Base-by-base conservation (phyloP, 2,888 invertebrate genomes). In the Ophonus ardosiacus region DNA sequence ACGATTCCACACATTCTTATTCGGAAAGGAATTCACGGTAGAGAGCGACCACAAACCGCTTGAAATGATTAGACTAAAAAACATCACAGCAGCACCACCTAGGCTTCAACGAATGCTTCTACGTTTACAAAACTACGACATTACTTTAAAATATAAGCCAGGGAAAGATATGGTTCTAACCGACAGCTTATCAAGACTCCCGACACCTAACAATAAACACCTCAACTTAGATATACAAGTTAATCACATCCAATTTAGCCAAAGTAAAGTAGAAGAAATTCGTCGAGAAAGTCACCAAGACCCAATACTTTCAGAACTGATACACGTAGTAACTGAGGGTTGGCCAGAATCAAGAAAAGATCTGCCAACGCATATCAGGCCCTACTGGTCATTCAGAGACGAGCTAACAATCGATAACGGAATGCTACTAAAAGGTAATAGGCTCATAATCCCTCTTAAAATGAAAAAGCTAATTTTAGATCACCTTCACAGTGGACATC, bases 11-110 rank as follows among this genome's bases (percentile, higher is more conserved):
- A 86, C 87, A 51, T 88, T 87, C 80, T 24, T 88, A 17, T 87
- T 81, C 56, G 88, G 87, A 15, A 85, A 86, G 79, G 43, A 76
- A 43, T 79, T 88, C 7, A 84, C 10, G 0, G 86, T 88, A 1
- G 87, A 88, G 85, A 87, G 86, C 7, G 88, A 89, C 81, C 88
- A 88, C 81, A 88, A 88, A 63, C 88, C 89, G 7, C 74, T 88
- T 7, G 87, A 87, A 56, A 18, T 86, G 13, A 88, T 88, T n/a
- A 86, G 87, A 24, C 87, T 87, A 61, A 88, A 88, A 86, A 85
- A 86, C 4, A 61, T 86, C 43, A n/a, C 79, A 51, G 13, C 38
- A 40, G 85, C 86, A 61, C 86, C 86, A 88, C 85, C 85, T 56
- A 82, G 88, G 63, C 80, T 89, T 13, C 88, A 88, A 86, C 86